Evolutionary conservation across 2,113 vertebrate species (phyloP), one percentile per base, ranked within the genome.

Genomic region (Oncorhynchus tshawytscha): DNA sequence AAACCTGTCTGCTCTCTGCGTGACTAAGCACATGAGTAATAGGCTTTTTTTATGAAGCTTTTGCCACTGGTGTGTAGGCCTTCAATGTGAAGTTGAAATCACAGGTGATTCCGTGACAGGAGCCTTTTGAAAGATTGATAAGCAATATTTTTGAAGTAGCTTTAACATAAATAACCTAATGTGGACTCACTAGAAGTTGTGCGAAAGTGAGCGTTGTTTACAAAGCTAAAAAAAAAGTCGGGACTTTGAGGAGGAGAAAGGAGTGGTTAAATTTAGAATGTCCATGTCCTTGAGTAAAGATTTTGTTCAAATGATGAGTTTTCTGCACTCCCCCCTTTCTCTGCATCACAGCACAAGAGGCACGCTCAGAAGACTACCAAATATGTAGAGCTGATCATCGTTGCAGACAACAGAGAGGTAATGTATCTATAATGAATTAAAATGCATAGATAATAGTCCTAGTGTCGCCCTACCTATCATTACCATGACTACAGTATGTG

Each of bases 401-500:
- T 99, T 5, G 98, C 98, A 8, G 98, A 99, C 87, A 99, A 99
- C 91, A 93, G 98, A 72, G 97, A 99, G 97, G 98, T 99, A 94
- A 93, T 86, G 77, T 79, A 60, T 67, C 66, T 27, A 67, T 8
- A 20, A 60, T 60, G 39, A 2, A 45, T 54, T 54, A 0, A 5
- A 54, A 54, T 18, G 51, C 51, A 16, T 54, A 15, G 12, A 9
- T 54, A 54, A 54, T 18, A 18, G 15, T 18, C 12, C 51, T 54
- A 54, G 12, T 54, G 15, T 54, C 16, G 4, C 4, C 51, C 51
- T 9, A 45, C 39, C 18, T 16, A 54, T 54, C 16, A 18, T 54
- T 16, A 5, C 51, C 51, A 45, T 45, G 39, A 45, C 39, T 45
- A 34, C 34, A 34, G 34, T 8, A 45, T 54, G 51, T 54, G 16